A percentile compares a stretch with the other conserved stretches of the same genome.
These are phyloP conservation scores for Caenorhabditis brenneri DNA, from an alignment of 1,140 invertebrate species.

Conservation along the genomic window DNA sequence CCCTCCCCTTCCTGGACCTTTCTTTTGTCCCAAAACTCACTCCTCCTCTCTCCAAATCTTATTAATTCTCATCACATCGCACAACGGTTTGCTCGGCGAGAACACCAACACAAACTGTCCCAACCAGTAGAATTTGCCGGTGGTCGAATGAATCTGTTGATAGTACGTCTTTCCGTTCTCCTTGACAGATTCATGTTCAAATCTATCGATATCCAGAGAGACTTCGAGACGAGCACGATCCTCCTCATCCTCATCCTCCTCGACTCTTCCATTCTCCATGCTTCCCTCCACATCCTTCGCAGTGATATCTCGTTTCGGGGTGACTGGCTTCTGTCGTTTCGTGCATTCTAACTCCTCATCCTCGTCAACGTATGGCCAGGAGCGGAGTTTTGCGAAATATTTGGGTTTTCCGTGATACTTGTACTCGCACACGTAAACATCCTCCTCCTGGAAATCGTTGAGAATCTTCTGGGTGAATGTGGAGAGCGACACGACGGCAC, in stretches of 20 bases:
- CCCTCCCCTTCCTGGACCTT: background rate
- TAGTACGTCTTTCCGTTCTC: slow-evolving; percentile 52
- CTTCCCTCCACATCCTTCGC: background rate
- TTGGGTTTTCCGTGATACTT: slow-evolving; percentile 78
- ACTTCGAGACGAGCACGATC: background rate
- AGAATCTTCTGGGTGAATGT: slow-evolving; percentile 84
- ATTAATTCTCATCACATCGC: slow-evolving; percentile 85
- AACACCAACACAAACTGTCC: slow-evolving; percentile 66
- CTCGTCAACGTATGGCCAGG: slow-evolving; percentile 60
- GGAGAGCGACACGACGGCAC: slow-evolving; percentile 90
- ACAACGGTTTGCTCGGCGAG: slow-evolving; percentile 57
- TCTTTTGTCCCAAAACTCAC: slow-evolving; percentile 59
- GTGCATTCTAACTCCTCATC: slow-evolving; percentile 34
- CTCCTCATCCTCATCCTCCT: background rate
- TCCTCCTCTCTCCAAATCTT: slow-evolving; percentile 86
- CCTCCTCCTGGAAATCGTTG: slow-evolving; percentile 83
- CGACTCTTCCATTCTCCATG: background rate
- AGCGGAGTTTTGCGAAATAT: slow-evolving; percentile 60
- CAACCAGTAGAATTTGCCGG: slow-evolving; percentile 55
- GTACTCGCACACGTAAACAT: slow-evolving; percentile 96
- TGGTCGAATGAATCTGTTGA: slow-evolving; percentile 67
- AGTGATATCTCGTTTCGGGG: background rate
- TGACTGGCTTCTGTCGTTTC: background rate
- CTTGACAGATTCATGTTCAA: slow-evolving; percentile 25
- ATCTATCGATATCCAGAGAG: slow-evolving; percentile 2